phyloP scores from a whole-genome alignment of 2,888 invertebrate species.

The Dilophus febrilis region DNA sequence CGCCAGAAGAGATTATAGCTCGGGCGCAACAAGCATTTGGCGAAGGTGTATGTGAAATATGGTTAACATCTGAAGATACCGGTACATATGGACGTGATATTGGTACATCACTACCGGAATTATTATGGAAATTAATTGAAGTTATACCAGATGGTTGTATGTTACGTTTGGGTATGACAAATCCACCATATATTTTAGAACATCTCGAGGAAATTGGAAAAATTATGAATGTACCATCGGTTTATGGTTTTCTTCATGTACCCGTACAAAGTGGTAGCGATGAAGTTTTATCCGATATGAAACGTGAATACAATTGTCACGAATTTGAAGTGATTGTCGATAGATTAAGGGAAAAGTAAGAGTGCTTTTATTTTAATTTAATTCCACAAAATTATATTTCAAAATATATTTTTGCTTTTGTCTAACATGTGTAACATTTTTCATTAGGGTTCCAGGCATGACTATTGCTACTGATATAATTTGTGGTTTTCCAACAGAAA shows the following conservation, averaged over 20 bases:
- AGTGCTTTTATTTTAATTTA: slow-evolving; percentile 6
- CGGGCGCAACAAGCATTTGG: slow-evolving; percentile 71
- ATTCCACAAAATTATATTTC: neutral
- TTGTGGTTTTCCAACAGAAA: slow-evolving; percentile 96
- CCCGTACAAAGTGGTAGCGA: slow-evolving; percentile 98
- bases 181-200: slow-evolving; percentile 94
- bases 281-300: slow-evolving; percentile 86
- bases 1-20: slow-evolving; percentile 73
- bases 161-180: slow-evolving; percentile 91
- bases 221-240: slow-evolving; percentile 72
- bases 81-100: slow-evolving; percentile 96
- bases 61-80: slow-evolving; percentile 96
- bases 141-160: slow-evolving; percentile 44
- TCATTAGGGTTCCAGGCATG: slow-evolving; percentile 59
- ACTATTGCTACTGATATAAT: slow-evolving; percentile 97
- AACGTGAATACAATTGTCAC: slow-evolving; percentile 75
- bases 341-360: slow-evolving; percentile 53
- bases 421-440: too few relatives aligned
- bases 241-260: slow-evolving; percentile 91
- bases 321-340: slow-evolving; percentile 85
- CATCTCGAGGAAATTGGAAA: slow-evolving; percentile 79
- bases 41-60: slow-evolving; percentile 91
- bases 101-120: slow-evolving; percentile 67
- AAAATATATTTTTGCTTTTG: neutral
- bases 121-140: slow-evolving; percentile 71